A percentile compares a stretch with the other conserved stretches of the same genome.
Conservation (phyloP, 2,797 vertebrate genomes). For the Pogoniulus pusillus region DNA sequence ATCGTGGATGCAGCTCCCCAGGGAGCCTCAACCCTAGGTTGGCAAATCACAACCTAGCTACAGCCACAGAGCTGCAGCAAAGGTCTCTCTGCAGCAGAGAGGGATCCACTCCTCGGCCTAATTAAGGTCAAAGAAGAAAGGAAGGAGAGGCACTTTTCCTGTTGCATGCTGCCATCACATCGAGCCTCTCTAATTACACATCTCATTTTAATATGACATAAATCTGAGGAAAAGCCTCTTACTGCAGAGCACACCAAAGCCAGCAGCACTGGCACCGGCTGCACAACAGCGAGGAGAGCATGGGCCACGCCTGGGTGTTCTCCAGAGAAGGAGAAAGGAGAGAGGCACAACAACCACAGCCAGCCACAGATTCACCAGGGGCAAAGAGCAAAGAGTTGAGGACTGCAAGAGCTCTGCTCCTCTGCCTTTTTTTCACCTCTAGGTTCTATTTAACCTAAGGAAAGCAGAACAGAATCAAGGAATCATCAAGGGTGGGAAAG, state of each 20-base stretch:
- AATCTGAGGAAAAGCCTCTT: background rate
- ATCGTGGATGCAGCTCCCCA: background rate
- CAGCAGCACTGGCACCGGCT: background rate
- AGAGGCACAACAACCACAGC: background rate
- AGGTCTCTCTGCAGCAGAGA: background rate
- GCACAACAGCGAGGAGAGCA: background rate
- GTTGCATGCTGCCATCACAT: background rate
- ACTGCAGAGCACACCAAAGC: background rate
- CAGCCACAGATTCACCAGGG: background rate
- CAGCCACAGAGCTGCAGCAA: background rate
- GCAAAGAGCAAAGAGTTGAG: background rate
- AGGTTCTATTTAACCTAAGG: background rate
- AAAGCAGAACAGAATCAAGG: too few relatives aligned
- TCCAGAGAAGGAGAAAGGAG: background rate
- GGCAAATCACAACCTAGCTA: background rate
- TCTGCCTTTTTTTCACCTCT: fast-evolving
- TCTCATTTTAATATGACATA: background rate
- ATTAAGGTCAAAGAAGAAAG: background rate
- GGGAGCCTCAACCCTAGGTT: background rate
- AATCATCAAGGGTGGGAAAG: too few relatives aligned
- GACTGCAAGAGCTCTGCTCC: background rate
- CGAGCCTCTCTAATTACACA: background rate
- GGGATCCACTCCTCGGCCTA: background rate
- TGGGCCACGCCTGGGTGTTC: background rate
- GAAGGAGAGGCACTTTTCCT: background rate